phyloP scores from a whole-genome alignment of 2,113 vertebrate species.

The Plestiodon gilberti region DNA sequence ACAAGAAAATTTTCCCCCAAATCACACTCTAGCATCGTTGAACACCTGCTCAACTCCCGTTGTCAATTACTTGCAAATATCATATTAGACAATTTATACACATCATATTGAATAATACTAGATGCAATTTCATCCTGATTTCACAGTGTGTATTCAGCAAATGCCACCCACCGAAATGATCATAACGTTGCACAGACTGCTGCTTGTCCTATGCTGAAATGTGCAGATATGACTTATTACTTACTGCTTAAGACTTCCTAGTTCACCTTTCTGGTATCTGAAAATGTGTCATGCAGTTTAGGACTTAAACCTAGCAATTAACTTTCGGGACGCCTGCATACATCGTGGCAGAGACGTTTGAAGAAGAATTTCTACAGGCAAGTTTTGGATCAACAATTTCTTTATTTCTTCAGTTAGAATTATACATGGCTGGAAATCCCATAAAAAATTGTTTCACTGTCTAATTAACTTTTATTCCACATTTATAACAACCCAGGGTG shows the following conservation, averaged over 20 bases:
- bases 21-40: slow-evolving; percentile 25
- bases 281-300: not conserved
- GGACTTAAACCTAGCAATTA: slow-evolving; percentile 6
- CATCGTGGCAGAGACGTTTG: no score
- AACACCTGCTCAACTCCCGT: slow-evolving; percentile 24
- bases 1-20: slow-evolving; percentile 12
- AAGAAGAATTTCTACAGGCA: no score
- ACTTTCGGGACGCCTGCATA: no score
- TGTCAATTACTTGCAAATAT: slow-evolving; percentile 45
- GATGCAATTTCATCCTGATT: slow-evolving; percentile 56
- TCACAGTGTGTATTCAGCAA: slow-evolving; percentile 37
- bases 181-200: slow-evolving; percentile 16
- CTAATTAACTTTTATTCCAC: no score
- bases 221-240: slow-evolving; percentile 21
- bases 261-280: slow-evolving; percentile 12
- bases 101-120: slow-evolving; percentile 39
- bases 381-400: no score
- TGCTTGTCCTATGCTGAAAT: slow-evolving; percentile 5
- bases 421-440: no score
- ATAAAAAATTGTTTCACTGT: no score
- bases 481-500: slow-evolving; percentile 30
- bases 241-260: slow-evolving; percentile 37
- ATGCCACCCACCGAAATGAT: slow-evolving; percentile 23
- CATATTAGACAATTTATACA: slow-evolving; percentile 38
- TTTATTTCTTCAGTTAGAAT: no score